Evolutionary conservation across 2,888 invertebrate species (phyloP).

Genomic region (Bugulina stolonifera): DNA sequence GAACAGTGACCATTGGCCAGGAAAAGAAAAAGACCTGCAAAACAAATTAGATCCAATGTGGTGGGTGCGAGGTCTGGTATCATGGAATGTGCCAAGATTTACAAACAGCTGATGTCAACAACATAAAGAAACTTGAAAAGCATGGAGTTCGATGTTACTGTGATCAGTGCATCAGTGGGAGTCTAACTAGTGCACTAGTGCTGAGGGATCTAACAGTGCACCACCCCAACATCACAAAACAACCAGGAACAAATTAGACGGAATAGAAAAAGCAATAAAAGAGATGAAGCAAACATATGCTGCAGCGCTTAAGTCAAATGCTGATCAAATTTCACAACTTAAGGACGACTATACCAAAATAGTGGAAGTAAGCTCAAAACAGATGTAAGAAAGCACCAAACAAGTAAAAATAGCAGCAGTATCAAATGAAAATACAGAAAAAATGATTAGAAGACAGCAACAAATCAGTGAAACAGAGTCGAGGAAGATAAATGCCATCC

Average conservation of each 20-base stretch:
- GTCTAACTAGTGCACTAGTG: too few relatives aligned
- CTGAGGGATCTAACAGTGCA: too few relatives aligned
- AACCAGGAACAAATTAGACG: background rate
- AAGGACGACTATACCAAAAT: background rate
- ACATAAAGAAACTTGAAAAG: too few relatives aligned
- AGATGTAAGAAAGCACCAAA: background rate
- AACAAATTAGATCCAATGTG: too few relatives aligned
- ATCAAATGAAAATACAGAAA: slow-evolving; percentile 4
- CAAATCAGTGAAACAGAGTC: slow-evolving; percentile 1
- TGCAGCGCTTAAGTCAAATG: background rate
- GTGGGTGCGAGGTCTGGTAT: too few relatives aligned
- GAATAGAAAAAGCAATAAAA: background rate
- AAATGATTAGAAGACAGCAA: background rate
- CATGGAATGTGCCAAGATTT: too few relatives aligned
- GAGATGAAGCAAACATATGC: background rate
- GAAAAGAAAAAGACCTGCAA: too few relatives aligned
- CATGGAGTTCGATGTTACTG: too few relatives aligned
- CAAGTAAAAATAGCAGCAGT: background rate
- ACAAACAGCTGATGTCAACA: too few relatives aligned
- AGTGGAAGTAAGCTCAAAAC: background rate
- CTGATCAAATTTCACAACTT: background rate
- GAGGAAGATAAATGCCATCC: background rate
- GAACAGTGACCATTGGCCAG: too few relatives aligned
- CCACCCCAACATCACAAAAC: background rate
- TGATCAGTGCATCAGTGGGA: too few relatives aligned